Conservation (phyloP, 2,888 invertebrate species). For the Tethea ocularis region DNA sequence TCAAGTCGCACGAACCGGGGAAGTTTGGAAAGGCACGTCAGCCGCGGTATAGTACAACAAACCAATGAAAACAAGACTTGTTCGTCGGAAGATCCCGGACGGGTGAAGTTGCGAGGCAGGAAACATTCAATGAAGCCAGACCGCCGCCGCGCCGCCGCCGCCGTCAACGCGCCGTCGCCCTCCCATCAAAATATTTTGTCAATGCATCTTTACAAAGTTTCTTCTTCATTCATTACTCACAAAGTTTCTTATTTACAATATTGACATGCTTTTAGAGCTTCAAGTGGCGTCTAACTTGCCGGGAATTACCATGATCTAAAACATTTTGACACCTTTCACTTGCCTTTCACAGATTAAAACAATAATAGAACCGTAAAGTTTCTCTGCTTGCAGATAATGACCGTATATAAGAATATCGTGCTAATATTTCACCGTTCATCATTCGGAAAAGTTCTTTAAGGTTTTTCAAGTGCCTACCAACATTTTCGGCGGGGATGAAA, state of each 20-base stretch:
- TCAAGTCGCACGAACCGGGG: constrained; percentile 30
- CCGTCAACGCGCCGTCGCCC: constrained; percentile 9
- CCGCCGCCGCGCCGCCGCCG: constrained; percentile 13
- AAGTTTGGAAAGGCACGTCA: constrained; percentile 62
- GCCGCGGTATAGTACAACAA: constrained; percentile 54
- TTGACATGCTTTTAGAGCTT: neutral
- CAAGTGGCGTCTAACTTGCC: neutral
- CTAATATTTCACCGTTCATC: constrained; percentile 17
- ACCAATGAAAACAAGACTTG: constrained; percentile 67
- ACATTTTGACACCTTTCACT: neutral
- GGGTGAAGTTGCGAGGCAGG: constrained; percentile 51
- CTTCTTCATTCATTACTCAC: constrained; percentile 11
- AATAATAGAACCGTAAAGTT: constrained; percentile 4
- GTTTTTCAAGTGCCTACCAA: constrained; percentile 21
- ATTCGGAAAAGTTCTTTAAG: constrained; percentile 23
- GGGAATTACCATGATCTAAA: neutral
- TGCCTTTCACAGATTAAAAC: neutral
- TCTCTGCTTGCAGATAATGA: constrained; percentile 8
- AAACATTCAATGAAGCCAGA: constrained; percentile 55
- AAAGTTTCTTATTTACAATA: neutral
- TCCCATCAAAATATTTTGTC: constrained; percentile 46
- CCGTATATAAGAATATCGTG: constrained; percentile 11
- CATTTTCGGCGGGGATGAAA: constrained; percentile 32
- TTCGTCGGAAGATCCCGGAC: constrained; percentile 42
- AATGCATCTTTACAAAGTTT: constrained; percentile 39